Evolutionary conservation across 2,888 invertebrate genomes (phyloP), one percentile per base, ranked within the genome.

Genomic region (Melinaea marsaeus): DNA sequence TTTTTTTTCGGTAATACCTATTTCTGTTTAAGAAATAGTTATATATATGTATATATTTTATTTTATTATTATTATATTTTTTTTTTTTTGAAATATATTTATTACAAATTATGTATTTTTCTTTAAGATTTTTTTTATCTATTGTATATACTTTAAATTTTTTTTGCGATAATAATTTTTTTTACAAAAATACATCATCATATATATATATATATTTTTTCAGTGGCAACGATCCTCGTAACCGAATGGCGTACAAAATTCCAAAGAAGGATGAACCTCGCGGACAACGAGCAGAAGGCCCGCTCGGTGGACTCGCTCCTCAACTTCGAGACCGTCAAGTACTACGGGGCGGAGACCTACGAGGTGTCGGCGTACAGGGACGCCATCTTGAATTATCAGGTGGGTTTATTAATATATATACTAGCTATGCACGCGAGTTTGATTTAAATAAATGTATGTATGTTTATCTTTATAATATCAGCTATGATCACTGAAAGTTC

Each of bases 241-340:
- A 99, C 99, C 0, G 99, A 99, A 88, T 99, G 99, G 99, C 93
- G 99, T 13, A 99, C 99, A 0, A 97, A 99, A 84, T 99, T 94
- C 87, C 95, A 98, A 72, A 92, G 99, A 45, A 93, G 95, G 4
- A 98, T 98, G 98, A 99, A 99, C 86, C 90, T 95, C 37, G 95
- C 97, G 0, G 99, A 99, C 80, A 99, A 99, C 85, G 96, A 95
- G 47, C 95, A 96, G 65, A 95, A 97, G 75, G 96, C 98, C 4
- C 93, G 95, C 65, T 98, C 98, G 61, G 98, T 99, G 0, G 99
- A 99, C 85, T 99, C 99, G 0, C 88, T 99, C 61, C 92, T 99
- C 13, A 99, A 99, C 90, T 99, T 98, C 87, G 99, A 99, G 90
- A 99, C 99, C 0, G 99, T 99, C 0, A 99, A 99, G 83, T 99